A percentile compares a stretch with the other conserved stretches of the same genome.
Evolutionary conservation across 2,888 invertebrate species (phyloP).

Genomic region (Eupelmus urozonus): DNA sequence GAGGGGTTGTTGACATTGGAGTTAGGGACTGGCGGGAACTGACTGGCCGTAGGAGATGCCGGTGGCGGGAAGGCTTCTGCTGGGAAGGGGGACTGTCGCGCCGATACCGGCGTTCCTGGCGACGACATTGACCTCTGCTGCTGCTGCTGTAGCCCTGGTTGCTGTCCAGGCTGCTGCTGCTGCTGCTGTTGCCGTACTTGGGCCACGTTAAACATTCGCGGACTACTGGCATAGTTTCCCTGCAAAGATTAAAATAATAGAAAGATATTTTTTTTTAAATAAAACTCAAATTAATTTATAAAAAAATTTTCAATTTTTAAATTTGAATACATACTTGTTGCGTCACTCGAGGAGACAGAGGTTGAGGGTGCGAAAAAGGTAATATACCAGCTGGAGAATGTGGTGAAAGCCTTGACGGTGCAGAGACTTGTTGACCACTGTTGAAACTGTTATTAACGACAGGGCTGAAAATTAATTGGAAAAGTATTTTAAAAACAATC

Average conservation of each 20-base stretch:
- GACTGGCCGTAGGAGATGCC: conserved; percentile 79
- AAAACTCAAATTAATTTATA: neutral
- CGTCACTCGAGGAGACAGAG: conserved; percentile 80
- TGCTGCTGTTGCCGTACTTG: conserved; percentile 78
- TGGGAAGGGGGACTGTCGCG: conserved; percentile 80
- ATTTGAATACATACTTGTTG: conserved; percentile 76
- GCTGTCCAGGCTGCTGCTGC: conserved; percentile 77
- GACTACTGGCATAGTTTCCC: conserved; percentile 75
- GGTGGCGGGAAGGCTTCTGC: conserved; percentile 79
- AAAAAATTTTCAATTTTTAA: neutral
- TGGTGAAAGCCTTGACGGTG: conserved; percentile 80
- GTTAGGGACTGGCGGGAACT: conserved; percentile 74
- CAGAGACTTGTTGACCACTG: conserved; percentile 75
- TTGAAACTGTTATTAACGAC: conserved; percentile 77
- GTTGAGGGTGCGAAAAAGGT: conserved; percentile 78
- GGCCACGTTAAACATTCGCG: conserved; percentile 75
- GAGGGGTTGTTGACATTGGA: conserved; percentile 74
- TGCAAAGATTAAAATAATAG: conserved; percentile 54
- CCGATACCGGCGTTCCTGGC: conserved; percentile 78
- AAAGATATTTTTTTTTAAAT: neutral
- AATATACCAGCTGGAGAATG: conserved; percentile 78
- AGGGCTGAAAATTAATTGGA: conserved; percentile 65
- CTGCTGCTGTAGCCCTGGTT: conserved; percentile 79
- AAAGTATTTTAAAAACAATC: neutral
- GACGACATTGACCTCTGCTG: conserved; percentile 90